Conservation (phyloP, 2,888 invertebrate species). For the Mystacides longicornis region DNA sequence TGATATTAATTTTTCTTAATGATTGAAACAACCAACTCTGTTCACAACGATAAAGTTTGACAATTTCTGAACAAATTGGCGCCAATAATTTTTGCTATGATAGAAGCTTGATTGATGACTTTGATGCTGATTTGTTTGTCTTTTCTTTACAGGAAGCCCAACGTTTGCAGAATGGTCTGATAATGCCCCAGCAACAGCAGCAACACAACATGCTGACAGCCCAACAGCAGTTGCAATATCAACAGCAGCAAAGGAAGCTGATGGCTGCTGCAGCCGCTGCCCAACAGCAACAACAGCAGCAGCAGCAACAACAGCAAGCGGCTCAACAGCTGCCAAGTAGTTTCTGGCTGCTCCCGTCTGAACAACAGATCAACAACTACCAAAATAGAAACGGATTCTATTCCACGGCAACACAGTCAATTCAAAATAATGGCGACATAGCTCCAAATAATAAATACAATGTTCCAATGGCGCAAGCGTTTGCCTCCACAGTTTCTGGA, state of each 20-base stretch:
- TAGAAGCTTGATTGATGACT: background rate
- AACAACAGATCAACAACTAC: constrained; percentile 18
- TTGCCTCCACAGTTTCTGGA: constrained; percentile 32
- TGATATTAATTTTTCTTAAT: too few relatives aligned
- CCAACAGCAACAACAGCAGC: constrained; percentile 24
- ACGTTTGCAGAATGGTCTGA: constrained; percentile 14
- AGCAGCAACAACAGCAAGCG: constrained; percentile 21
- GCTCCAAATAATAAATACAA: constrained; percentile 16
- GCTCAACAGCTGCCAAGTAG: constrained; percentile 8
- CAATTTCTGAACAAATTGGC: too few relatives aligned
- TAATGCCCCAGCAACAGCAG: constrained; percentile 17
- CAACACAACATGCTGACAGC: constrained; percentile 27
- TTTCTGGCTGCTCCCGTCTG: constrained; percentile 16
- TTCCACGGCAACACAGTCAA: constrained; percentile 14
- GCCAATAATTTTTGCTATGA: background rate
- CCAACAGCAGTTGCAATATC: constrained; percentile 13
- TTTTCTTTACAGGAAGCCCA: constrained; percentile 14
- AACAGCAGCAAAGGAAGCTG: constrained; percentile 27
- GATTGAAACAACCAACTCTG: too few relatives aligned
- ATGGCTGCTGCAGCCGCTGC: constrained; percentile 27
- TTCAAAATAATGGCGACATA: constrained; percentile 22
- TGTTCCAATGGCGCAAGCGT: background rate
- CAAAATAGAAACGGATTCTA: constrained; percentile 23
- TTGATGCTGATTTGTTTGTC: background rate
- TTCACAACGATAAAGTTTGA: too few relatives aligned